A percentile compares a stretch with the other conserved stretches of the same genome.
Conservation (phyloP, 1,140 invertebrate genomes). For the Hyphantria cunea region DNA sequence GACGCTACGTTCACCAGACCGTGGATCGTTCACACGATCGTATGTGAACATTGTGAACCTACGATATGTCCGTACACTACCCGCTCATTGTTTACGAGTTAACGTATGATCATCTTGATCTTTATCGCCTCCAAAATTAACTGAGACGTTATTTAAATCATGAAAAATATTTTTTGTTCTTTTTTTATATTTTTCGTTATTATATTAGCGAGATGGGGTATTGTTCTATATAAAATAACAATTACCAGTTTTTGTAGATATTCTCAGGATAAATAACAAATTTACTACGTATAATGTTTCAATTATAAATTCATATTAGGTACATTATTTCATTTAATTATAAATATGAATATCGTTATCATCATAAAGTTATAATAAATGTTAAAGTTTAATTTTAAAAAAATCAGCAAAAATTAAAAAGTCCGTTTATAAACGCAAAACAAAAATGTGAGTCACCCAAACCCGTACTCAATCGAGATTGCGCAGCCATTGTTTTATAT, state of each 20-base stretch:
- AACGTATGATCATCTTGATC: constrained; percentile 5
- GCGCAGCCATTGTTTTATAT: constrained; percentile 22
- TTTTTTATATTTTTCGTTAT: background rate
- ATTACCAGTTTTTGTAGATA: too few relatives aligned
- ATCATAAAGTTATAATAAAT: too few relatives aligned
- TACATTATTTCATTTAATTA: too few relatives aligned
- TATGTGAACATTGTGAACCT: constrained; percentile 58
- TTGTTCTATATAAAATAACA: background rate
- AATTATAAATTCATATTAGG: too few relatives aligned
- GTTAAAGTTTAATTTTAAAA: too few relatives aligned
- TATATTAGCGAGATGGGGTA: background rate
- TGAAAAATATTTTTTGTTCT: background rate
- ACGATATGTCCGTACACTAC: constrained; percentile 15
- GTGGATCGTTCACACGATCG: constrained; percentile 62
- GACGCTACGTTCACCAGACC: constrained; percentile 57
- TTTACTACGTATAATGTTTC: too few relatives aligned
- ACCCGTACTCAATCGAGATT: constrained; percentile 2
- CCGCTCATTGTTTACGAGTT: constrained; percentile 10
- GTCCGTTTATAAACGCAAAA: too few relatives aligned
- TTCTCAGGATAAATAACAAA: too few relatives aligned
- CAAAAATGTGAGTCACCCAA: too few relatives aligned
- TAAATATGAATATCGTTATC: too few relatives aligned
- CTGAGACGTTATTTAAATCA: constrained; percentile 10
- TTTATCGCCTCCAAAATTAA: constrained; percentile 16
- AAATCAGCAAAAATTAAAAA: too few relatives aligned